Percentiles rank a stretch among this genome's conserved stretches.
Conservation (phyloP, 1,140 invertebrate species). For the Halesus radiatus region DNA sequence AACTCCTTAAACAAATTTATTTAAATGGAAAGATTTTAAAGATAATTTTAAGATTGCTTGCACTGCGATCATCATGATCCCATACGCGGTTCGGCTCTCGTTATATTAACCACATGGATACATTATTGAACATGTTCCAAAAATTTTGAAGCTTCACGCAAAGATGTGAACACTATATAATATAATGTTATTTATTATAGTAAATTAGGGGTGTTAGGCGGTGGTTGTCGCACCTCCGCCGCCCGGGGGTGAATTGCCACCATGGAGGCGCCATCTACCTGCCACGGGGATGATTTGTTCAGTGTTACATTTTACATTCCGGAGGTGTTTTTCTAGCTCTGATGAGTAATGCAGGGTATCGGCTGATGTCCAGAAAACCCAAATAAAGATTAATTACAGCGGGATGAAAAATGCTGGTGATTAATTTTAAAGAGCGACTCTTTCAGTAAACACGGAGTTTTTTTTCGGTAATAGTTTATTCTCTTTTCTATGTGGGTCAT, state of each 20-base stretch:
- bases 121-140: not conserved
- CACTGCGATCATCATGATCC: too few species aligned
- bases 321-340: not conserved
- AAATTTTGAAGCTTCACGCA: not conserved
- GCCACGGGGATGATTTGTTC: not conserved
- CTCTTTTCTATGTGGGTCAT: too few species aligned
- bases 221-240: slow-evolving; percentile 8
- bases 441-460: too few species aligned
- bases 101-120: not conserved
- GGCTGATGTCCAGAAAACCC: not conserved
- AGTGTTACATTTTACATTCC: slow-evolving; percentile 2
- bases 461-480: too few species aligned
- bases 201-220: slow-evolving; percentile 24
- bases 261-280: slow-evolving; percentile 29
- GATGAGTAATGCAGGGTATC: not conserved
- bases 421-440: too few species aligned
- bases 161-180: not conserved
- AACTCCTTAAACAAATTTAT: too few species aligned
- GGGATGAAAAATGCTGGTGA: not conserved
- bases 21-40: too few species aligned
- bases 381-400: slow-evolving; percentile 12
- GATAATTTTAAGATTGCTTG: too few species aligned
- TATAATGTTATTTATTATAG: slow-evolving; percentile 34
- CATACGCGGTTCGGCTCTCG: too few species aligned
- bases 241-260: slow-evolving; percentile 13